Conservation (phyloP, 2,888 invertebrate genomes). For the Pollenia griseotomentosa region DNA sequence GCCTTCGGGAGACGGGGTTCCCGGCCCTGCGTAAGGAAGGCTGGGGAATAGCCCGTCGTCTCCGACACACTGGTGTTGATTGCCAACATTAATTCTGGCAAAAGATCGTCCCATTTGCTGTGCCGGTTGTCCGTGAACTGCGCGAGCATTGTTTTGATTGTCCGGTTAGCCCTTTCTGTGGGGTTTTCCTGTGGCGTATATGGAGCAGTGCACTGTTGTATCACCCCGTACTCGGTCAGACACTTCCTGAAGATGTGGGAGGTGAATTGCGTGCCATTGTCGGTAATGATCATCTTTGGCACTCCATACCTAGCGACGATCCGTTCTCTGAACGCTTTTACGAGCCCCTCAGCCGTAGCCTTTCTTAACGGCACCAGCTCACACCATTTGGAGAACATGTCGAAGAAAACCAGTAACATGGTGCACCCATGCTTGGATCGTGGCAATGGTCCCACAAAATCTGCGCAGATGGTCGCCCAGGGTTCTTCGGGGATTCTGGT, state of each 20-base stretch:
- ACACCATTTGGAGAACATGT: slow-evolving; percentile 31
- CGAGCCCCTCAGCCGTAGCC: neutral
- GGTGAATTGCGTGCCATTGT: slow-evolving; percentile 54
- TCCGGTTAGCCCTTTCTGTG: slow-evolving; percentile 28
- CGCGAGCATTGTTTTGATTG: slow-evolving; percentile 30
- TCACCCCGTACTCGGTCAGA: neutral
- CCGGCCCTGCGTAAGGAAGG: slow-evolving; percentile 35
- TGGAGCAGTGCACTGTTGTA: slow-evolving; percentile 26
- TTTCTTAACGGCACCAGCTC: neutral
- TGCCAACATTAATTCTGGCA: neutral
- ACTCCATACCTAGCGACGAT: slow-evolving; percentile 25
- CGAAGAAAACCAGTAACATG: neutral
- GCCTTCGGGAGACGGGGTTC: slow-evolving; percentile 27
- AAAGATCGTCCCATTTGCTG: neutral
- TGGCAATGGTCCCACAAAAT: neutral
- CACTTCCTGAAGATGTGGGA: slow-evolving; percentile 4
- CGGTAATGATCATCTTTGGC: slow-evolving; percentile 32
- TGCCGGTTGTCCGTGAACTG: slow-evolving; percentile 9
- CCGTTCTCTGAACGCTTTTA: neutral
- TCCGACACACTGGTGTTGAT: slow-evolving; percentile 17
- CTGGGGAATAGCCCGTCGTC: slow-evolving; percentile 40
- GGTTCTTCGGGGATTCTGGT: slow-evolving; percentile 33
- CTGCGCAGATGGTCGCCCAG: slow-evolving; percentile 39
- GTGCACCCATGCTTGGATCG: neutral
- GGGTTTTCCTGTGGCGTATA: slow-evolving; percentile 47